These are phyloP conservation scores for Pachypanchax playfairii DNA, from an alignment of 2,113 vertebrate genomes.

Conservation along the genomic window DNA sequence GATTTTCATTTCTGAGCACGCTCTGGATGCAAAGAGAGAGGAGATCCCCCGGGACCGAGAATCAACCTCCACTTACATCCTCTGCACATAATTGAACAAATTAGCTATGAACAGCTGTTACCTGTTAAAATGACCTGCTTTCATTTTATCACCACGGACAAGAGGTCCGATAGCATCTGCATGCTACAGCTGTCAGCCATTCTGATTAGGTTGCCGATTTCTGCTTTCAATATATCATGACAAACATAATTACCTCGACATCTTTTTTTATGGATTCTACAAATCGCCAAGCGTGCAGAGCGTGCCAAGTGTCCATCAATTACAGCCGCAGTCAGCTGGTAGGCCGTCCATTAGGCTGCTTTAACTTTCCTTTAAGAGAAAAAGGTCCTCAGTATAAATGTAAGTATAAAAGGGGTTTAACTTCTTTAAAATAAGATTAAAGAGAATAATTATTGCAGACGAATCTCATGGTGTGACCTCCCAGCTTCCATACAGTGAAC, in stretches of 20 bases:
- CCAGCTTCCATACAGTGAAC: background rate
- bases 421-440: slow-evolving; percentile 15
- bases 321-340: slow-evolving; percentile 44
- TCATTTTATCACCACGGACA: slow-evolving; percentile 77
- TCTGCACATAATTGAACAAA: slow-evolving; percentile 81
- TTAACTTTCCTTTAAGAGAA: slow-evolving; percentile 41
- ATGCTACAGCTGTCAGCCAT: slow-evolving; percentile 78
- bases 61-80: slow-evolving; percentile 71
- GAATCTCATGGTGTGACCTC: slow-evolving; percentile 1
- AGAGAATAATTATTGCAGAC: background rate
- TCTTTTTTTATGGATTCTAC: slow-evolving; percentile 82
- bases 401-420: slow-evolving; percentile 14
- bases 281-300: slow-evolving; percentile 62
- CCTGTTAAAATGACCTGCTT: slow-evolving; percentile 82
- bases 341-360: slow-evolving; percentile 39
- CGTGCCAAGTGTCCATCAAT: slow-evolving; percentile 77
- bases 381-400: slow-evolving; percentile 29
- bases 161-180: slow-evolving; percentile 82
- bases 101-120: slow-evolving; percentile 81
- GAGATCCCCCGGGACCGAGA: slow-evolving; percentile 57
- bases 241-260: slow-evolving; percentile 82
- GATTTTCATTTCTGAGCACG: slow-evolving; percentile 57
- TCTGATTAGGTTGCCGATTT: slow-evolving; percentile 73
- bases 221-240: slow-evolving; percentile 77
- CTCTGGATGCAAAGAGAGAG: slow-evolving; percentile 28